phyloP scores from a whole-genome alignment of 2,888 invertebrate genomes.

The Andrena hattorfiana region DNA sequence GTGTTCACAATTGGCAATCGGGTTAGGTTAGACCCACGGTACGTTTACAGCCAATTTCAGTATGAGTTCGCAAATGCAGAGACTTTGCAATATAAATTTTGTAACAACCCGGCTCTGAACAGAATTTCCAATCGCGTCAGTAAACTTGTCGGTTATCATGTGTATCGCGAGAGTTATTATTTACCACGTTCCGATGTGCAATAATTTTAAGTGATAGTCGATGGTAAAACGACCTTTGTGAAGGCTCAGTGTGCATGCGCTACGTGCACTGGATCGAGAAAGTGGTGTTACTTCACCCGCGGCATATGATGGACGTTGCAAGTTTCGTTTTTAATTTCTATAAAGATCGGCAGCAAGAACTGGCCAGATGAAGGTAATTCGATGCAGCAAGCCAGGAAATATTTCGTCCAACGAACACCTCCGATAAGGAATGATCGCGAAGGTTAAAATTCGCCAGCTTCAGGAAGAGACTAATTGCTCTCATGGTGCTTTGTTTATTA shows the following conservation, averaged over 20 bases:
- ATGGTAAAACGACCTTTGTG: slow-evolving; percentile 49
- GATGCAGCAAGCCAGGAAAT: background rate
- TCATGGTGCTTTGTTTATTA: slow-evolving; percentile 74
- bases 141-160: slow-evolving; percentile 1
- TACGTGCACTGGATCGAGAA: slow-evolving; percentile 52
- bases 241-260: slow-evolving; percentile 62
- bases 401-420: slow-evolving; percentile 7
- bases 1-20: slow-evolving; percentile 31
- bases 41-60: slow-evolving; percentile 51
- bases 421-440: slow-evolving; percentile 21
- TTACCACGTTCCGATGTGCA: background rate
- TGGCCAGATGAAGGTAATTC: slow-evolving; percentile 75
- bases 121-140: background rate
- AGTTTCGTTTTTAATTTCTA: slow-evolving; percentile 49
- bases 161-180: slow-evolving; percentile 11
- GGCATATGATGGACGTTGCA: slow-evolving; percentile 71
- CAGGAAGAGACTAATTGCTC: slow-evolving; percentile 58
- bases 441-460: slow-evolving; percentile 62
- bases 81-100: slow-evolving; percentile 38
- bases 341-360: slow-evolving; percentile 56
- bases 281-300: slow-evolving; percentile 53
- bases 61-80: slow-evolving; percentile 41
- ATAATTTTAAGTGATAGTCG: slow-evolving; percentile 53
- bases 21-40: slow-evolving; percentile 46
- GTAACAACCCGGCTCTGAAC: background rate